These are phyloP conservation scores for Sebastes trivittatus DNA, from an alignment of 2,797 vertebrate species.

Conservation along the genomic window DNA sequence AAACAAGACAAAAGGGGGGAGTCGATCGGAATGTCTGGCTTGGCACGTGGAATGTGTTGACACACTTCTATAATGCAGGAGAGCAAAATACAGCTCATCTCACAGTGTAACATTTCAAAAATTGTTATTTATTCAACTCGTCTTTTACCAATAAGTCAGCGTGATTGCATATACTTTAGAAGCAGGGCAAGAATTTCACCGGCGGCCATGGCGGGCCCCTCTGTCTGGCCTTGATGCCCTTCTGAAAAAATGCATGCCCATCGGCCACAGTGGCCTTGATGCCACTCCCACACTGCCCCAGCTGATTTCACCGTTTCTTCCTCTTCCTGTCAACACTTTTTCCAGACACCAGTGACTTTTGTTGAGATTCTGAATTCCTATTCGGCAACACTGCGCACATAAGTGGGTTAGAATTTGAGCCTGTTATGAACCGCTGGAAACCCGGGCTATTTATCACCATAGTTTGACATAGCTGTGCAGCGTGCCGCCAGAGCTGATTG, in stretches of 20 bases:
- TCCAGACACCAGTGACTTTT: too few relatives aligned
- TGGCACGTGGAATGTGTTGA: not conserved
- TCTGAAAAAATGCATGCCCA: not conserved
- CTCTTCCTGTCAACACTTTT: not conserved
- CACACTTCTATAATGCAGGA: not conserved
- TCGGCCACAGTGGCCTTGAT: not conserved
- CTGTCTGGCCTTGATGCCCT: too few relatives aligned
- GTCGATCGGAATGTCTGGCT: not conserved
- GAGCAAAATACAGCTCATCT: not conserved
- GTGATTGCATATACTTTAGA: not conserved
- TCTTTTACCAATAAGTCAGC: not conserved
- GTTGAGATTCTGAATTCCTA: too few relatives aligned
- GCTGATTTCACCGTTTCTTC: too few relatives aligned
- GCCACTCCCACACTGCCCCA: not conserved
- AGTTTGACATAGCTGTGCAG: not conserved
- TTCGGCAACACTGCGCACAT: too few relatives aligned
- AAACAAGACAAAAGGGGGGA: conserved; percentile 25
- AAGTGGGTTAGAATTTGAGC: too few relatives aligned
- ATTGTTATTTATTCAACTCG: not conserved
- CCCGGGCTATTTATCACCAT: too few relatives aligned
- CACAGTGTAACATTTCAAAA: not conserved
- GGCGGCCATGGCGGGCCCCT: not conserved
- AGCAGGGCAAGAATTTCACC: not conserved
- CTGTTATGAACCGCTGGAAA: too few relatives aligned
- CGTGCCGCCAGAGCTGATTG: not conserved